phyloP scores from a whole-genome alignment of 2,797 vertebrate genomes.

The Benthosema pterotum region DNA sequence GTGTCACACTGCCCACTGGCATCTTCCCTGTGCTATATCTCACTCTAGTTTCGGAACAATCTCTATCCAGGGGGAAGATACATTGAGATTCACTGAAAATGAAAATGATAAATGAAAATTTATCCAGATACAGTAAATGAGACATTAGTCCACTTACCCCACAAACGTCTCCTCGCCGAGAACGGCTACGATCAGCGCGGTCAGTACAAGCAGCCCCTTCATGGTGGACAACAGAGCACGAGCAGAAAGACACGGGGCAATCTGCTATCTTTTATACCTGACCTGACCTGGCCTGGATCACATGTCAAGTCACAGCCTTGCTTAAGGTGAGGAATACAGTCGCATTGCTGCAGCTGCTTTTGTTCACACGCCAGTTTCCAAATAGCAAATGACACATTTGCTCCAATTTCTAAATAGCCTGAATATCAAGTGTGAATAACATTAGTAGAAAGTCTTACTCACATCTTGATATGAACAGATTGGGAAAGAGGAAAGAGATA shows the following conservation, averaged over 20 bases:
- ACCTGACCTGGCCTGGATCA: not conserved
- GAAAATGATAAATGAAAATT: too few relatives aligned
- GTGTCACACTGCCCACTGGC: too few relatives aligned
- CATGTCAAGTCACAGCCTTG: slow-evolving; percentile 40
- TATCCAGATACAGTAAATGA: not conserved
- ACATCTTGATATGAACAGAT: too few relatives aligned
- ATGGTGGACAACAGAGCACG: slow-evolving; percentile 55
- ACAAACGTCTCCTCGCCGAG: slow-evolving; percentile 68
- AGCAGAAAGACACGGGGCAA: not conserved
- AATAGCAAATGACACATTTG: slow-evolving; percentile 4
- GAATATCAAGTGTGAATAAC: not conserved
- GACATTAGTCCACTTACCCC: slow-evolving; percentile 62
- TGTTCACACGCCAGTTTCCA: slow-evolving; percentile 54
- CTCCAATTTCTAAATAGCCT: not conserved
- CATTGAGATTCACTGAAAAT: not conserved
- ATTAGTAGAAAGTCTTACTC: too few relatives aligned
- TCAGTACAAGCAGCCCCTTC: slow-evolving; percentile 64
- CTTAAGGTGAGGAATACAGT: slow-evolving; percentile 8
- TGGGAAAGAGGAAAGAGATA: too few relatives aligned
- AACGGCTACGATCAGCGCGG: slow-evolving; percentile 58
- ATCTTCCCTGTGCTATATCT: too few relatives aligned
- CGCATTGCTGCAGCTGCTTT: slow-evolving; percentile 50
- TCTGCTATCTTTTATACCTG: slow-evolving; percentile 52
- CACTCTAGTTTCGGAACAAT: too few relatives aligned
- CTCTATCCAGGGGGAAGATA: too few relatives aligned